Evolutionary conservation across 2,888 invertebrate genomes (phyloP), one percentile per base, ranked within the genome.

Genomic region (Ariolimax columbianus): DNA sequence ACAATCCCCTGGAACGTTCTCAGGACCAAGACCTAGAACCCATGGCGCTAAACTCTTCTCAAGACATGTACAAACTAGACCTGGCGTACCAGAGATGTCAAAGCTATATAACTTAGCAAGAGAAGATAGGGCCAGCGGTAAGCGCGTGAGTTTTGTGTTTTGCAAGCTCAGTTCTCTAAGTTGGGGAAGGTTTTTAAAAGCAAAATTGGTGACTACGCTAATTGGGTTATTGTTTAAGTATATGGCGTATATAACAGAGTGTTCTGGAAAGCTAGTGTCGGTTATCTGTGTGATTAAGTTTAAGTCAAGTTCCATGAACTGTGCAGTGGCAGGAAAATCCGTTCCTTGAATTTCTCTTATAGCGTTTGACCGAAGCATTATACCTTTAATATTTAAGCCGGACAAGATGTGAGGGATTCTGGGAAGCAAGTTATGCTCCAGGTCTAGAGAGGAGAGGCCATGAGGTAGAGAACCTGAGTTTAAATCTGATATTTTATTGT

Each of bases 271-370:
- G 23, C 59, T 59, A 3, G 36, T n/a, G n/a, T 59, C 77, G 6
- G 55, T 38, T 77, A 77, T 9, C 30, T 77, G 59, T 11, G 77
- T 77, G 19, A 77, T 36, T 2, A 6, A 26, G 33, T 77, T 77
- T 14, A 30, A 9, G 17, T 33, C 59, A 26, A 77, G 40, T 1
- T 59, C 26, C 4, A 59, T 11, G 17, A 17, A 14, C 1, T 51
- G 26, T 59, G 55, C 7, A 23, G 30, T 36, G n/a, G 36, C 2
- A 23, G 19, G 26, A 26, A 38, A 36, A 23, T 26, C 6, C 7
- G 6, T 33, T 6, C n/a, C 73, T n/a, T 47, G 47, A n/a, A 75
- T 30, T 7, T 9, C 14, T 30, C 11, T 30, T 30, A 75, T n/a
- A 19, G 30, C 7, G n/a, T 75, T 75, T 3, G 43, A 75, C 4